Base-by-base conservation (phyloP, 2,113 vertebrate species). In the Halichoeres trimaculatus region DNA sequence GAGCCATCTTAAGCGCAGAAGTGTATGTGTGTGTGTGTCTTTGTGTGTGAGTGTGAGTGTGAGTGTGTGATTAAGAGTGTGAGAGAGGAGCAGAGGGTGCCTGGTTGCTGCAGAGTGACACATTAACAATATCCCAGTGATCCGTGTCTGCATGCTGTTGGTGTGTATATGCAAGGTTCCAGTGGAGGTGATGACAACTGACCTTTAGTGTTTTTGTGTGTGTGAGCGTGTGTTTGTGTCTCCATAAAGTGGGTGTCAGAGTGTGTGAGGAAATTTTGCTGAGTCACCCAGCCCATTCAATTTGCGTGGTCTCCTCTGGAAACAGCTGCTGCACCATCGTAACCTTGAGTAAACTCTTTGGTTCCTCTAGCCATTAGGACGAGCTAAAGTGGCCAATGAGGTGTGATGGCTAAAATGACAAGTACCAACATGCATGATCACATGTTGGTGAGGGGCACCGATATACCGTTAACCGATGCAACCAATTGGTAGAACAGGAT, bases 321-420 rank as follows among this genome's bases (percentile, higher is more conserved):
- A 88, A 82, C 70, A 82, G 84, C 85, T 87, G 85, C 75, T 74
- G 48, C 79, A 60, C 80, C 85, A 75, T 71, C 3, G 51, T 83
- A 85, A 87, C 88, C 82, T 88, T 87, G 80, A 70, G 66, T 87
- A 78, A 80, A 81, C 78, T 85, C 78, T 84, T 71, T 82, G 82
- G 82, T 82, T 81, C n/a, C 6, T 34, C 40, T 55, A 48, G 62
- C 16, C 34, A 8, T 75, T 85, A 80, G 77, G 70, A 70, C 48
- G 34, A 59, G 64, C 22, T 36, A 26, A 41, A 56, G 59, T 8
- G 62, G 67, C 84, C 74, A 60, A 74, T 69, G 70, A 59, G 64
- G 81, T 56, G 59, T 78, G 80, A 78, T 63, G 80, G 84, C 16
- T 30, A 53, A 79, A 40, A 40, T 43, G 41, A 16, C 41, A 14